Evolutionary conservation across 1,140 invertebrate genomes (phyloP).

Genomic region (Zaprionus africanus): DNA sequence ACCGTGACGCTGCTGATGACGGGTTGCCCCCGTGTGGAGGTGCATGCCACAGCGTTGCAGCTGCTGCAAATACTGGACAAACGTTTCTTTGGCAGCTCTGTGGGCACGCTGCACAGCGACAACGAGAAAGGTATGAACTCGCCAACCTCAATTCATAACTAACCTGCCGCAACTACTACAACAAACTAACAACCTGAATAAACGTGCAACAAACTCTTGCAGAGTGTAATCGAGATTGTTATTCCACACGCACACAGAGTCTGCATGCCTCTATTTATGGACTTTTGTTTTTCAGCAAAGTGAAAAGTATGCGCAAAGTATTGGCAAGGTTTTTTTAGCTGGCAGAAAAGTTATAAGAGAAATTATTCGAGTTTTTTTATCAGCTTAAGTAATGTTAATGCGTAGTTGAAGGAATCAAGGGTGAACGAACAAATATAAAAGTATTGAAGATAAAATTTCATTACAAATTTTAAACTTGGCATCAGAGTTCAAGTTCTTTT

Average conservation of each 20-base stretch:
- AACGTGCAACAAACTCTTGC: constrained; percentile 1
- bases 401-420: too few relatives aligned
- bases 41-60: constrained; percentile 96
- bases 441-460: not conserved
- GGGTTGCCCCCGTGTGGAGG: constrained; percentile 94
- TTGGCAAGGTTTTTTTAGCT: not conserved
- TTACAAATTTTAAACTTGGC: not conserved
- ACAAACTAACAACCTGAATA: constrained; percentile 22
- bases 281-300: not conserved
- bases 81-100: constrained; percentile 94
- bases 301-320: not conserved
- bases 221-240: constrained; percentile 1
- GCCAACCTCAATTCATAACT: not conserved
- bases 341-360: not conserved
- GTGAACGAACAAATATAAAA: too few relatives aligned
- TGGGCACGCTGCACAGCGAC: constrained; percentile 88
- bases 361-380: too few relatives aligned
- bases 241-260: not conserved
- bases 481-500: too few relatives aligned
- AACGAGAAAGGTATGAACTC: constrained; percentile 88
- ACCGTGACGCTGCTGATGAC: constrained; percentile 98
- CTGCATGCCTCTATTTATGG: not conserved
- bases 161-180: constrained; percentile 11
- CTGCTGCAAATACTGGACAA: constrained; percentile 97
- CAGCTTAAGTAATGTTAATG: too few relatives aligned